Evolutionary conservation across 2,797 vertebrate species (phyloP).

Genomic region (Potorous gilbertii): DNA sequence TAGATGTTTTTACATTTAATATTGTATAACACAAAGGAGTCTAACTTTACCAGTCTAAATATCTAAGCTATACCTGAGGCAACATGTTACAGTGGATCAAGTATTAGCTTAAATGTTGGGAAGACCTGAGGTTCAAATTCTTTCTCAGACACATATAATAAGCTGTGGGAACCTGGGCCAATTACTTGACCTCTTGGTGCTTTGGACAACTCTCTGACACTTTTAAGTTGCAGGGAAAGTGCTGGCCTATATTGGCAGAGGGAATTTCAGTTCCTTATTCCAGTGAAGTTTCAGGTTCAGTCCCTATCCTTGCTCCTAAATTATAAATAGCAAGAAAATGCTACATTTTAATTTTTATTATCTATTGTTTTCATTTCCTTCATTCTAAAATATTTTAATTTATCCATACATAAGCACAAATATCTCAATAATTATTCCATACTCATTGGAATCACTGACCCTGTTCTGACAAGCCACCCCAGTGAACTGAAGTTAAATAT

Average conservation of each 20-base stretch:
- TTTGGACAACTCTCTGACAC: background rate
- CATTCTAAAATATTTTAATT: constrained; percentile 67
- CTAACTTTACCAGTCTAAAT: background rate
- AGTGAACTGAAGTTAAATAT: constrained; percentile 77
- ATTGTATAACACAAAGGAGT: background rate
- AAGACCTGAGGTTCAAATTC: background rate
- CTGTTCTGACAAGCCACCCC: constrained; percentile 72
- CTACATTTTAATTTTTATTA: constrained; percentile 51
- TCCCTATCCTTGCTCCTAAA: constrained; percentile 34
- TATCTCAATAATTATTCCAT: constrained; percentile 69
- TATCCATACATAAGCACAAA: constrained; percentile 67
- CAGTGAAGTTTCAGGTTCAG: background rate
- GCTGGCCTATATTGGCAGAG: background rate
- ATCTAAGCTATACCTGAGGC: background rate
- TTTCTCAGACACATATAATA: background rate
- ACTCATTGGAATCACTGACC: constrained; percentile 73
- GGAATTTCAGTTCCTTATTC: background rate
- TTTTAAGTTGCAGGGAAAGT: background rate
- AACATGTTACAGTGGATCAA: background rate
- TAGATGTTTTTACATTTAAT: background rate
- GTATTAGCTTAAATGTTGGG: background rate
- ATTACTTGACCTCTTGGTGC: background rate
- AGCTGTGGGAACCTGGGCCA: background rate
- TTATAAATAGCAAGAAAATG: constrained; percentile 51
- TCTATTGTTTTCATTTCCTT: constrained; percentile 61